A percentile compares a stretch with the other conserved stretches of the same genome.
phyloP scores from a whole-genome alignment of 2,113 vertebrate species.

The Oreocharis arfaki region DNA sequence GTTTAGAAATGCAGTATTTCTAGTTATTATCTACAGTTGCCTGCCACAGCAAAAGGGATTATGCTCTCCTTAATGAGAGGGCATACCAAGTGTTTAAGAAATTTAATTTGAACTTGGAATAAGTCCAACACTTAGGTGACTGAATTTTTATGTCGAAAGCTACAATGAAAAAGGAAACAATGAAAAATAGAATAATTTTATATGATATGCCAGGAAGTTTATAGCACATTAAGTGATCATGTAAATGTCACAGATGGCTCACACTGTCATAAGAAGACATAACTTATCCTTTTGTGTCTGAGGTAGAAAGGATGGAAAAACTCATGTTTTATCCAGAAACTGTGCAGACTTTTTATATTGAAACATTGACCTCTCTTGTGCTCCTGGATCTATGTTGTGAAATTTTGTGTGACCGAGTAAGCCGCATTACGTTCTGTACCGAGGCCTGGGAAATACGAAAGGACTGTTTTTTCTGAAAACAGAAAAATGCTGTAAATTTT shows the following conservation, averaged over 20 bases:
- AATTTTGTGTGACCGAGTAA: background rate
- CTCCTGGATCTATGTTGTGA: background rate
- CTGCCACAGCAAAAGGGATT: background rate
- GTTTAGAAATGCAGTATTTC: conserved; percentile 33
- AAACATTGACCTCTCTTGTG: background rate
- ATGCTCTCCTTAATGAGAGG: conserved; percentile 47
- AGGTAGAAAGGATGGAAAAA: background rate
- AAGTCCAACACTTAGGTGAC: conserved; percentile 24
- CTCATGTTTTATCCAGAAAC: background rate
- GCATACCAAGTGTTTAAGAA: conserved; percentile 38
- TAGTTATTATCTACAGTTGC: conserved; percentile 49
- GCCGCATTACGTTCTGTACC: background rate
- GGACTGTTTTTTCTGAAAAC: conserved; percentile 53
- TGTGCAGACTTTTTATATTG: background rate
- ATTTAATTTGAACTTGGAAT: conserved; percentile 59
- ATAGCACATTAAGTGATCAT: background rate
- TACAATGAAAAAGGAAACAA: conserved; percentile 38
- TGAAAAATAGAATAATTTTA: conserved; percentile 45
- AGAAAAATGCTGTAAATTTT: conserved; percentile 52
- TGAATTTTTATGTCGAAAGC: conserved; percentile 15
- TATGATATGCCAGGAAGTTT: conserved; percentile 5
- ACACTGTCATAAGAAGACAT: background rate
- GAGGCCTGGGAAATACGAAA: conserved; percentile 21
- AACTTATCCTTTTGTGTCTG: background rate
- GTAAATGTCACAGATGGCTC: conserved; percentile 15